These are phyloP conservation scores for Pygmarrhopalites habei DNA, from an alignment of 1,140 invertebrate species.

Conservation along the genomic window DNA sequence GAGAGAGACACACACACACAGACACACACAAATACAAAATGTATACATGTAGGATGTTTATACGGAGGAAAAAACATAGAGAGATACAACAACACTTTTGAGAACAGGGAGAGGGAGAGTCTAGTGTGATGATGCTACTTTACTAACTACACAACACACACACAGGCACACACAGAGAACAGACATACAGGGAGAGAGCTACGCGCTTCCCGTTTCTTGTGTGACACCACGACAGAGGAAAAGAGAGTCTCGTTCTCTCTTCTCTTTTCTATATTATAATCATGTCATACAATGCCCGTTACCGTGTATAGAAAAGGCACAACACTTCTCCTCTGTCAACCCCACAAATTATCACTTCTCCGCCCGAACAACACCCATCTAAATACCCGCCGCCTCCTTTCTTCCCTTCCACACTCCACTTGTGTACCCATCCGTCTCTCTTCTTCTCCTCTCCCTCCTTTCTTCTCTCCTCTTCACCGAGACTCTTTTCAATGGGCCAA, in stretches of 20 bases:
- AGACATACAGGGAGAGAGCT: no score
- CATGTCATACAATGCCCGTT: slow-evolving; percentile 32
- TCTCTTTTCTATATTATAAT: slow-evolving; percentile 34
- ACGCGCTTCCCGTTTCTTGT: no score
- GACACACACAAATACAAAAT: background rate
- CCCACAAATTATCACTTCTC: slow-evolving; percentile 10
- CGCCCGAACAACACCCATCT: slow-evolving; percentile 3
- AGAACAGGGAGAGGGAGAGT: no score
- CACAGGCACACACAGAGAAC: no score
- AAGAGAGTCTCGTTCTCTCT: slow-evolving; percentile 8
- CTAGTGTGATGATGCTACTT: no score
- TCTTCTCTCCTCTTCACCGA: background rate
- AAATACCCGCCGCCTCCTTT: slow-evolving; percentile 4
- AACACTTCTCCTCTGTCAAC: slow-evolving; percentile 3
- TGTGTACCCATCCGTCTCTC: slow-evolving; percentile 1
- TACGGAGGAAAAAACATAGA: no score
- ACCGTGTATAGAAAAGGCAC: slow-evolving; percentile 8
- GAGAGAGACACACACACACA: background rate
- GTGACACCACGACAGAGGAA: no score
- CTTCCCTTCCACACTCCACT: background rate
- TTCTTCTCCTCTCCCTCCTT: background rate
- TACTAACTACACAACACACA: no score
- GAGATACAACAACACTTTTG: no score
- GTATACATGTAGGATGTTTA: no score
- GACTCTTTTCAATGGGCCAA: background rate